Base-by-base conservation (phyloP, 2,113 vertebrate genomes). In the Accipiter cooperii region DNA sequence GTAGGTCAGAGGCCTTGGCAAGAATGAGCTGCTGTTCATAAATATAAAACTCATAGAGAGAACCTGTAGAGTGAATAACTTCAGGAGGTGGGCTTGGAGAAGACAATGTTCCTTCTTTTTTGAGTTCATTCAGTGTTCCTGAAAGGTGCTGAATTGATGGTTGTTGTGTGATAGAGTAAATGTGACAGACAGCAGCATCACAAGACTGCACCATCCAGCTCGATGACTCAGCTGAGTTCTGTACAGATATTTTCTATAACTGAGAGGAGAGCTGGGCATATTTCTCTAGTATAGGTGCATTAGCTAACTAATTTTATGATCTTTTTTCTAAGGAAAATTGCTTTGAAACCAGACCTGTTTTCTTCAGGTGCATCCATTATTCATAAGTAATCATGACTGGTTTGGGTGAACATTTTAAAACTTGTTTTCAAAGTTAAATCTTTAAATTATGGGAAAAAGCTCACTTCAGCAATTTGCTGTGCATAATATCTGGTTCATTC, bases 371-470 rank as follows among this genome's bases (percentile, higher is more conserved):
- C 47, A 95, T 94, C 84, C 69, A 79, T 65, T 95, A 96, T 87
- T 96, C 64, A 82, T 87, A 81, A 69, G 40, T 78, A 90, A 81
- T 84, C 63, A 75, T 36, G n/a, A 46, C 26, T 55, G 47, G 66
- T 75, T 71, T 88, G n/a, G 84, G 51, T 91, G 94, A 94, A 79
- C 81, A n/a, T 77, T 97, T 95, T 80, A 74, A 82, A 95, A 91
- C 66, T 94, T 91, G 58, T 46, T 79, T 96, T 84, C 75, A 57
- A 93, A 95, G 66, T 94, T 91, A 91, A 89, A 89, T 88, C 75
- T 88, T 85, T 17, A 58, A 85, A 26, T 76, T 80, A 49, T 33
- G 60, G 42, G 31, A 88, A 91, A 96, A 66, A 80, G 81, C 78
- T 95, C 73, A 64, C 76, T 94, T 96, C 92, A 96, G 93, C 54